Evolutionary conservation across 2,797 vertebrate species (phyloP).

Genomic region (Clarias platycephalus): DNA sequence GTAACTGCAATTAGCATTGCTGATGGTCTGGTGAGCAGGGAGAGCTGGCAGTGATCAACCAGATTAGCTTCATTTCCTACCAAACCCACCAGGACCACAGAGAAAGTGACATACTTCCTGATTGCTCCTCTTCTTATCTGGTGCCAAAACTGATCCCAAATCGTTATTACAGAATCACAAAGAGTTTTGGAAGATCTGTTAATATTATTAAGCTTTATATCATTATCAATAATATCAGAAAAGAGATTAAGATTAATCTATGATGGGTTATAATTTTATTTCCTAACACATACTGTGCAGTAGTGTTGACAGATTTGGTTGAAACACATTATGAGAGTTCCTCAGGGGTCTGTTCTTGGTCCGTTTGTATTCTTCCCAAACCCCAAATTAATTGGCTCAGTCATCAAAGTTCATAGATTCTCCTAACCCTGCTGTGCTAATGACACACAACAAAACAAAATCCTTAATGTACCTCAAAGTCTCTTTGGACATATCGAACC

Average conservation of each 20-base stretch:
- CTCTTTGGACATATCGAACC: not conserved
- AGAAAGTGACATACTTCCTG: constrained; percentile 28
- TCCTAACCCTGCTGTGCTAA: not conserved
- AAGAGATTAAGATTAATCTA: not conserved
- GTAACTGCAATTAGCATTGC: constrained; percentile 72
- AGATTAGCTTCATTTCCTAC: constrained; percentile 55
- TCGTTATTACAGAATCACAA: not conserved
- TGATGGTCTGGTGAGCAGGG: constrained; percentile 78
- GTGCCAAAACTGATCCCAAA: not conserved
- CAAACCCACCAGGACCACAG: constrained; percentile 11
- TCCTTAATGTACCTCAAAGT: not conserved
- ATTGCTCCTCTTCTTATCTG: constrained; percentile 18
- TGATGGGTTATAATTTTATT: not conserved
- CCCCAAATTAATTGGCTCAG: not conserved
- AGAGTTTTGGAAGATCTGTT: not conserved
- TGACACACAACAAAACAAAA: not conserved
- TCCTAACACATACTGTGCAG: not conserved
- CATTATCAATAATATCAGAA: not conserved
- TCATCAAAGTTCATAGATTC: not conserved
- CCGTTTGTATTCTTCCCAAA: not conserved
- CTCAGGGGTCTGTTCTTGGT: not conserved
- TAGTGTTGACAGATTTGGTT: not conserved
- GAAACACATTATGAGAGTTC: not conserved
- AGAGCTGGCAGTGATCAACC: constrained; percentile 70
- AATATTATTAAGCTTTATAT: not conserved